These are phyloP conservation scores for Platycheirus rosarum DNA, from an alignment of 2,888 invertebrate genomes.

Conservation along the genomic window DNA sequence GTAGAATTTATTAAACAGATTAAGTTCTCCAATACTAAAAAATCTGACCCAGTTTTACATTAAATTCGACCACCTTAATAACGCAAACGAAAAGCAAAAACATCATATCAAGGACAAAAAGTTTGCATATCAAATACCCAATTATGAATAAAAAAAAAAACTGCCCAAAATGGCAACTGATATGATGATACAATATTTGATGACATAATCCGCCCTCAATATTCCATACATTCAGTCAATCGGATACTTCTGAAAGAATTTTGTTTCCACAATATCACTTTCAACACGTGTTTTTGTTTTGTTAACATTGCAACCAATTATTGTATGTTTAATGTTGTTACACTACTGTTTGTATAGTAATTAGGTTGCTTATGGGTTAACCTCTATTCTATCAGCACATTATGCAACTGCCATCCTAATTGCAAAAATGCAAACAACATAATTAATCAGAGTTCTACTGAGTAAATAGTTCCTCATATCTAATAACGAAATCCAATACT, in stretches of 20 bases:
- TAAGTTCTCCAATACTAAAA: too few relatives aligned
- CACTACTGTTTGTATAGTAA: background rate
- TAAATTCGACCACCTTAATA: too few relatives aligned
- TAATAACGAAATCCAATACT: constrained; percentile 51
- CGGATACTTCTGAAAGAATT: too few relatives aligned
- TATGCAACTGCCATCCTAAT: constrained; percentile 7
- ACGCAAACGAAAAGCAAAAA: too few relatives aligned
- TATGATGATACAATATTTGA: background rate
- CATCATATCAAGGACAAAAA: too few relatives aligned
- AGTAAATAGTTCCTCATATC: constrained; percentile 34
- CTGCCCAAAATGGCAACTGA: background rate
- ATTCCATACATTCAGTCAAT: background rate
- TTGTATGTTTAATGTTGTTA: background rate
- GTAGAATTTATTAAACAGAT: too few relatives aligned
- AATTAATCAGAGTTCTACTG: constrained; percentile 58
- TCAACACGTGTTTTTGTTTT: constrained; percentile 7
- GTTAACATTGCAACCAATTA: background rate
- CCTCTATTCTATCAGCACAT: background rate
- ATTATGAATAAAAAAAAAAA: background rate
- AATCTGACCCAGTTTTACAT: too few relatives aligned
- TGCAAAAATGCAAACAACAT: constrained; percentile 28
- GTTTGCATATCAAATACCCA: too few relatives aligned
- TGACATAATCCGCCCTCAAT: constrained; percentile 11
- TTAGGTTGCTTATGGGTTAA: background rate
- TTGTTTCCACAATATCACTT: background rate